Evolutionary conservation across 2,888 invertebrate species (phyloP).

Genomic region (Drosophila suboccidentalis): DNA sequence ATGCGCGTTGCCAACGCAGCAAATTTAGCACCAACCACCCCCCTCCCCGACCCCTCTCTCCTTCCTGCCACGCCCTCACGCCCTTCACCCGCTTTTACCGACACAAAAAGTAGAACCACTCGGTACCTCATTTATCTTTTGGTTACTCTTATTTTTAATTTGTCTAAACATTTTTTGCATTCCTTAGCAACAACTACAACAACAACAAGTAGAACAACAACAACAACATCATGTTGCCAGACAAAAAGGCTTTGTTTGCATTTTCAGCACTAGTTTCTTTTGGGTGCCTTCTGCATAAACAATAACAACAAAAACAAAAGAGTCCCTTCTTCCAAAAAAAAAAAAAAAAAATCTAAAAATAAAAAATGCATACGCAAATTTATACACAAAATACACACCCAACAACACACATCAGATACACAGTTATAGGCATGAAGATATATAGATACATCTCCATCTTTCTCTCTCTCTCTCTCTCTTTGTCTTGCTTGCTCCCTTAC

Average conservation of each 20-base stretch:
- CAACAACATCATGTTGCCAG: conserved; percentile 51
- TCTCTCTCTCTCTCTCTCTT: conserved; percentile 4
- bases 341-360: conserved; percentile 23
- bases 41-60: background rate
- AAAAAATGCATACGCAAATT: conserved; percentile 77
- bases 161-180: conserved; percentile 75
- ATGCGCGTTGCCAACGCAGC: conserved; percentile 64
- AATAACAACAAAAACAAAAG: conserved; percentile 30
- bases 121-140: conserved; percentile 51
- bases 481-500: conserved; percentile 4
- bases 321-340: conserved; percentile 36
- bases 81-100: conserved; percentile 6
- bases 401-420: conserved; percentile 26
- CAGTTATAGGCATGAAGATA: conserved; percentile 50
- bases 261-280: conserved; percentile 49
- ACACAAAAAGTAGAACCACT: background rate
- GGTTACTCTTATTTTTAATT: conserved; percentile 75
- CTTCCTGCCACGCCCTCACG: background rate
- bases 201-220: conserved; percentile 31
- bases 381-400: conserved; percentile 58
- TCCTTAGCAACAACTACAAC: conserved; percentile 38
- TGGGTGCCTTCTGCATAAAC: conserved; percentile 63
- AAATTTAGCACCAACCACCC: conserved; percentile 33
- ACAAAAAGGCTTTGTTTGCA: conserved; percentile 74
- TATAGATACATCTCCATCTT: conserved; percentile 21